Evolutionary conservation across 2,113 vertebrate species (phyloP), one percentile per base, ranked within the genome.

Genomic region (Antechinus flavipes): DNA sequence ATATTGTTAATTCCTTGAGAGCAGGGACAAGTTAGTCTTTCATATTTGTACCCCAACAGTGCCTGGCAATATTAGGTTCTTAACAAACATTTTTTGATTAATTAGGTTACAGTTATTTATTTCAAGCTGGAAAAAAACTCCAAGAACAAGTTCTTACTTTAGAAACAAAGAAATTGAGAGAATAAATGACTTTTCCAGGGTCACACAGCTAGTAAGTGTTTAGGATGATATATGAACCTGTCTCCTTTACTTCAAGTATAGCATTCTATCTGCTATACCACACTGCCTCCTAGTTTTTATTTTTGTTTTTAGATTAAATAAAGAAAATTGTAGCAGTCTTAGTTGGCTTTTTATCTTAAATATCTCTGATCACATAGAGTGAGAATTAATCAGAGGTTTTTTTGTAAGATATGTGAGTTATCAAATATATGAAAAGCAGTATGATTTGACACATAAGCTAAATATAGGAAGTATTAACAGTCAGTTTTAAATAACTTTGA

Each of bases 401-500:
- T 96, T 95, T 92, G 91, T 92, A 97, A 98, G 96, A 96, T 11
- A 52, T 50, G 92, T 58, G 90, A 95, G 90, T 91, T 97, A 93
- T 98, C 96, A 96, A 98, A 95, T 90, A 61, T 25, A 96, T 68
- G 90, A 97, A 97, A 98, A 97, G 94, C 94, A 68, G 89, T 97
- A 96, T 97, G 97, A 96, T 96, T 76, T 90, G 95, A 96, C 97
- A 42, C 92, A 95, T 91, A 91, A 55, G 92, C 97, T 98, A 97
- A 98, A 98, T 96, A 92, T n/a, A 95, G 91, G 92, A 94, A 56
- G 97, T 95, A 94, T 95, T 96, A 98, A 97, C 96, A 97, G 94
- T 94, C 97, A 93, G 8, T 95, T 98, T 97, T 98, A 97, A 98
- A 94, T 97, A 95, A 91, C 96, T 97, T 91, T 91, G 91, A 97